Base-by-base conservation (phyloP, 1,140 invertebrate genomes). In the Drosophila yakuba region DNA sequence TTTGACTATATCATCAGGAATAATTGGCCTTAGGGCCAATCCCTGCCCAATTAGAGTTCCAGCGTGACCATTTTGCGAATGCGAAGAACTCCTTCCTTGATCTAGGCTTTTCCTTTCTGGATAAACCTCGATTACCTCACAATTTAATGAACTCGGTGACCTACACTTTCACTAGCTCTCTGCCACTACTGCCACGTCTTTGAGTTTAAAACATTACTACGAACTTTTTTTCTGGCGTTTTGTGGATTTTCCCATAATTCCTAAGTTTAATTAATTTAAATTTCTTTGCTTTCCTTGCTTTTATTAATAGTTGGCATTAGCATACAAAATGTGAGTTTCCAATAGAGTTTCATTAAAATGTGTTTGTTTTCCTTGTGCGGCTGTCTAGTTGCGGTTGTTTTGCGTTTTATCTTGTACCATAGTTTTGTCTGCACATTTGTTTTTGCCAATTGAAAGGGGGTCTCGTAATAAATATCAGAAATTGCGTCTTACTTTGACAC, bases 401-500 rank as follows among this genome's bases (percentile, higher is more conserved):
- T 61, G 38, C 32, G 36, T 60, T 68, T 41, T 39, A 67, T 55
- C 64, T 66, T 28, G 35, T 66, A 60, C 44, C 54, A 74, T 50
- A 50, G 50, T 54, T 48, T 58, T 38, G 23, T 36, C 8, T 43
- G 17, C n/a, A 25, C n/a, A 25, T 67, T 39, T 58, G 11, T 43
- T 41, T n/a, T 43, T 41, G 77, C 68, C 62, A 80, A 85, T 74
- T 67, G 60, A 35, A 84, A 85, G 74, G 79, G 75, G 78, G 63
- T 86, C 78, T 86, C 83, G 83, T 86, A 86, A 86, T 82, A 86
- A 86, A 86, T 86, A 79, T 80, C 78, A 86, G 82, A 86, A 86
- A 88, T 86, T 86, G 83, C 83, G 83, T 86, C 88, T 86, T 86
- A 88, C 78, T 86, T 86, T 86, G 83, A 88, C 83, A 86, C 75